phyloP scores from a whole-genome alignment of 2,888 invertebrate genomes.

The Dicycla oo region DNA sequence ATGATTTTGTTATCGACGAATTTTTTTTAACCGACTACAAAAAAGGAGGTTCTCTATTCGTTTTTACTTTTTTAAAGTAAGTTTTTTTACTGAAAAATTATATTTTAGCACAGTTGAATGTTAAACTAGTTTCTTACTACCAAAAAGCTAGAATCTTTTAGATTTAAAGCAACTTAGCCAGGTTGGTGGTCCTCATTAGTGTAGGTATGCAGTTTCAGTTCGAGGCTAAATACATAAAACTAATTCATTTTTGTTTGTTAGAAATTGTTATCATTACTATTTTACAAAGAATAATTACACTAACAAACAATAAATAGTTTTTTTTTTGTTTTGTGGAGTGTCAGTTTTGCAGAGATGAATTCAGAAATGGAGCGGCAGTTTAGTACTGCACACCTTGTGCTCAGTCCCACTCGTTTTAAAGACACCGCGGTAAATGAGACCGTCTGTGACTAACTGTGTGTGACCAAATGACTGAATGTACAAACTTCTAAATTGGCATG shows the following conservation, averaged over 20 bases:
- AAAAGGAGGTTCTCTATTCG: too few relatives aligned
- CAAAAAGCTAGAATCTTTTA: too few relatives aligned
- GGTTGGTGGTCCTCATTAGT: too few relatives aligned
- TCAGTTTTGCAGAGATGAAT: neutral
- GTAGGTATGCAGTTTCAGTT: too few relatives aligned
- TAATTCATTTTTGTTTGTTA: neutral
- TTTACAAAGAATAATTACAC: neutral
- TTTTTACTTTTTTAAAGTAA: too few relatives aligned
- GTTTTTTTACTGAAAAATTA: neutral
- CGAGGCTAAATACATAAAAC: too few relatives aligned
- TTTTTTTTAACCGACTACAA: too few relatives aligned
- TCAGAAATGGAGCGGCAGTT: neutral
- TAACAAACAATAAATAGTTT: neutral
- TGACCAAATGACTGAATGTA: neutral
- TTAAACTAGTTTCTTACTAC: too few relatives aligned
- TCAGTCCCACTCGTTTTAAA: neutral
- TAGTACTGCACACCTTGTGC: too few relatives aligned
- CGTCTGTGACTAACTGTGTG: neutral
- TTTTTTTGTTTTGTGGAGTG: neutral
- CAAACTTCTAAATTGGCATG: neutral
- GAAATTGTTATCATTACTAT: neutral
- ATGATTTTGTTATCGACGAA: conserved; percentile 66
- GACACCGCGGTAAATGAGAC: neutral
- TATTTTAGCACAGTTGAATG: neutral
- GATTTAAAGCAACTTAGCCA: too few relatives aligned